A percentile compares a stretch with the other conserved stretches of the same genome.
These are phyloP conservation scores for Ammodytes marinus DNA, from an alignment of 2,113 vertebrate species.

Conservation along the genomic window DNA sequence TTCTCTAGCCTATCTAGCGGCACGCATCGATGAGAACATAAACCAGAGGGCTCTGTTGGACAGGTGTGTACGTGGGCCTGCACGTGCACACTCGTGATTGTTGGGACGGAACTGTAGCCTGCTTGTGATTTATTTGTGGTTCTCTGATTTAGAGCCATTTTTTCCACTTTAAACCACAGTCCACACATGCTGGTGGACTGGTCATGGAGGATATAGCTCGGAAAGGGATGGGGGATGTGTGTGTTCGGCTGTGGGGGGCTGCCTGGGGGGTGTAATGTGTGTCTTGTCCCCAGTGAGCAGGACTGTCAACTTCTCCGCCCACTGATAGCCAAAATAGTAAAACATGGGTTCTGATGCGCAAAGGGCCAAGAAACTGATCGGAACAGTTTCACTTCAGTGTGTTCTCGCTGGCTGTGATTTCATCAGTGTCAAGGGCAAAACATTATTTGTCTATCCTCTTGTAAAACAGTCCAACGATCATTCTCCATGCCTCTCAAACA, in stretches of 20 bases:
- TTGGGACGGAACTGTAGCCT: conserved; percentile 28
- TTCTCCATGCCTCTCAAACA: background rate
- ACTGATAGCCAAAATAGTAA: conserved; percentile 29
- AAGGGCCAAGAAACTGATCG: background rate
- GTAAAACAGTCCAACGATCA: conserved; percentile 42
- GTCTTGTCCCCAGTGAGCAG: conserved; percentile 44
- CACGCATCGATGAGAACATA: conserved; percentile 62
- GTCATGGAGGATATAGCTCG: conserved; percentile 36
- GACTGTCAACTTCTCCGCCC: conserved; percentile 25
- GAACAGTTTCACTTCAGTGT: background rate
- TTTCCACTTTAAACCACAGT: conserved; percentile 58
- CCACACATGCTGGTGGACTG: conserved; percentile 33
- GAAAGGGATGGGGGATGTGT: background rate
- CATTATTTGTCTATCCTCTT: background rate
- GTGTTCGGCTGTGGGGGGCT: background rate
- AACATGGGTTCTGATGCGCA: conserved; percentile 22
- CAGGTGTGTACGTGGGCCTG: conserved; percentile 55
- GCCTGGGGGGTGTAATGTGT: conserved; percentile 27
- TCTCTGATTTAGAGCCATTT: conserved; percentile 55
- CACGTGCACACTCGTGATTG: conserved; percentile 26
- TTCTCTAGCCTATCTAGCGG: conserved; percentile 44
- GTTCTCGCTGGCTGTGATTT: background rate
- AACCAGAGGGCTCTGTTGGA: conserved; percentile 49
- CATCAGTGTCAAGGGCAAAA: conserved; percentile 9
- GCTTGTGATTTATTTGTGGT: conserved; percentile 72